These are phyloP conservation scores for Anas platyrhynchos DNA, from an alignment of 2,113 vertebrate species.

Conservation along the genomic window DNA sequence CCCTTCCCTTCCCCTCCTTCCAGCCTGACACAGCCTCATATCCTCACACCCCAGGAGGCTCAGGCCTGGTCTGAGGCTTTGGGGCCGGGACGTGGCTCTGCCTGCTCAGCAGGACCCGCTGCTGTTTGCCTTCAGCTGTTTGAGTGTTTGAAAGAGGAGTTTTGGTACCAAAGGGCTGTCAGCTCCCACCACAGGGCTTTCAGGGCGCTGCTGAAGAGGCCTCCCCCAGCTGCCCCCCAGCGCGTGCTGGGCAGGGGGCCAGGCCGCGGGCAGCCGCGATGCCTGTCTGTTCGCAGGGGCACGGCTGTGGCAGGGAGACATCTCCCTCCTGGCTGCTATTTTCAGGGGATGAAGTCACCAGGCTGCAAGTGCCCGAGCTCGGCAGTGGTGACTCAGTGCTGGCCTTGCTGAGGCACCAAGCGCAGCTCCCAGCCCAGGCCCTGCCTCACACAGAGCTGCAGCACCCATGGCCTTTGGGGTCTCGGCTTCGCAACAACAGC, in stretches of 20 bases:
- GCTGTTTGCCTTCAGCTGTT: not conserved
- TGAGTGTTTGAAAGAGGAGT: not conserved
- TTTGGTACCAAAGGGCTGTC: not conserved
- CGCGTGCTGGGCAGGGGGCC: not conserved
- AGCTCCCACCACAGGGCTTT: not conserved
- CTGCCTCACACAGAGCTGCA: too few species aligned
- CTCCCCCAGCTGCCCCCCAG: too few species aligned
- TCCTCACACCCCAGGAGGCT: too few species aligned
- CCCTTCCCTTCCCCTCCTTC: too few species aligned
- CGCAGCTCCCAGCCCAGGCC: not conserved
- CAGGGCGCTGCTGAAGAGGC: not conserved
- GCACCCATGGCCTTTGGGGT: too few species aligned
- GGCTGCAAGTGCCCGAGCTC: constrained; percentile 13
- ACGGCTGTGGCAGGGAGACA: not conserved
- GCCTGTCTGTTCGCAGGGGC: not conserved
- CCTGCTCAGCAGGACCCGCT: too few species aligned
- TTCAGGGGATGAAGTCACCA: constrained; percentile 67
- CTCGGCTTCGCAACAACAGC: too few species aligned
- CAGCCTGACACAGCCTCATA: too few species aligned
- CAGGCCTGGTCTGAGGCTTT: too few species aligned
- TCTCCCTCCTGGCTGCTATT: constrained; percentile 59
- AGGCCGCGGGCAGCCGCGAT: too few species aligned
- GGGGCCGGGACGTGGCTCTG: too few species aligned
- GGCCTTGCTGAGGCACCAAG: not conserved
- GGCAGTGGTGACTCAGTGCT: constrained; percentile 16